Base-by-base conservation (phyloP, 2,797 vertebrate species). In the Pagetopsis macropterus region DNA sequence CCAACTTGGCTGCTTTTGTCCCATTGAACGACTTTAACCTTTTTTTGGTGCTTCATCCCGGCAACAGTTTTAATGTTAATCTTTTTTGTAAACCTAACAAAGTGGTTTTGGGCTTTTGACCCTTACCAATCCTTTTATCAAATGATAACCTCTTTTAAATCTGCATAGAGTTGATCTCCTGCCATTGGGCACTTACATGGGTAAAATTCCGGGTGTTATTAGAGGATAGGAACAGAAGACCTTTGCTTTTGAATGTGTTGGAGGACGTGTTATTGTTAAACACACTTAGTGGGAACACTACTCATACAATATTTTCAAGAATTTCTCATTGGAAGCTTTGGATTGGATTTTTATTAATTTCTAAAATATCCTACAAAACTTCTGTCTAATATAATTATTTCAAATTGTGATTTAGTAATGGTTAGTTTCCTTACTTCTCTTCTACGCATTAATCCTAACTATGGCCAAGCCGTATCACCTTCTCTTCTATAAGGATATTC, bases 401-500 rank as follows among this genome's bases (percentile, higher is more conserved):
- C 4, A 1, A 27, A 27, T 27, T 27, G 27, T 56, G 9, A 56
- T 6, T 15, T 8, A 82, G 81, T 74, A 57, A 87, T 60, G 85
- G 73, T 85, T 87, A 73, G 81, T 88, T 85, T 88, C 78, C 75
- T 60, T 19, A 33, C 43, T 54, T 81, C 72, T 79, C 63, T 63
- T 84, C 63, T 71, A 41, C 62, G 41, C 84, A 88, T 88, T 84
- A 52, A 83, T 91, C 82, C 75, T 84, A 82, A 87, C 87, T 85
- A 84, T 37, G 40, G 46, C 64, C 81, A 74, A 77, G 78, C 76
- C 82, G 83, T 73, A 88, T 81, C 70, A 75, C 73, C 74, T 79
- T 87, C 78, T 33, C 17, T 16, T 75, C 72, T 51, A 15, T 43
- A 21, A 78, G 75, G 75, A 63, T 79, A 71, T 65, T 78, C 3